These are phyloP conservation scores for Eupsilia transversa DNA, from an alignment of 2,888 invertebrate genomes.

Conservation along the genomic window DNA sequence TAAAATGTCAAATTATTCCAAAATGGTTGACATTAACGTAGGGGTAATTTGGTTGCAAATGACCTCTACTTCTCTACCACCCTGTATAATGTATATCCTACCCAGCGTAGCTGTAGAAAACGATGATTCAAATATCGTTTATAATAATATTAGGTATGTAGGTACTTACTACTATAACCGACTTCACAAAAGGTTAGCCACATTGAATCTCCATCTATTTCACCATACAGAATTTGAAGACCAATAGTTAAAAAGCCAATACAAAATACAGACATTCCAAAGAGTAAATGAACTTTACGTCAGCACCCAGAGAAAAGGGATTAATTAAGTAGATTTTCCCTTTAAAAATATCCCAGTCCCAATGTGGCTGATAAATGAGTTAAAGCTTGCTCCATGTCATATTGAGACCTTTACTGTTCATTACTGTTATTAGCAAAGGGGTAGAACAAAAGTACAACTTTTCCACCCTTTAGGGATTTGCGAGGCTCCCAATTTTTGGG, in stretches of 20 bases:
- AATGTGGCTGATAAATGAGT: conserved; percentile 53
- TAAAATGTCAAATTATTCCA: too few relatives aligned
- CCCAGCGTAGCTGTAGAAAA: too few relatives aligned
- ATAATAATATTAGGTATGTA: too few relatives aligned
- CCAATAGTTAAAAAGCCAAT: conserved; percentile 26
- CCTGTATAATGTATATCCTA: too few relatives aligned
- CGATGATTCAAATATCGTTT: too few relatives aligned
- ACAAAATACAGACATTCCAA: conserved; percentile 29
- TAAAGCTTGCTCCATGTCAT: conserved; percentile 50
- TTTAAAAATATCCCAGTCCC: conserved; percentile 44
- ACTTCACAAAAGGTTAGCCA: too few relatives aligned
- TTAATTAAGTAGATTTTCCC: conserved; percentile 34
- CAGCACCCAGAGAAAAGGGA: conserved; percentile 42
- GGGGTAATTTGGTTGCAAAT: too few relatives aligned
- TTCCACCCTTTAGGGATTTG: conserved; percentile 58
- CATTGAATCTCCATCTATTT: too few relatives aligned
- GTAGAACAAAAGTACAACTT: conserved; percentile 60
- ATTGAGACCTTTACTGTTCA: conserved; percentile 61
- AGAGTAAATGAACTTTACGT: conserved; percentile 42
- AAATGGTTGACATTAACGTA: too few relatives aligned
- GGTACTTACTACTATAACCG: too few relatives aligned
- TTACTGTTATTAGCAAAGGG: conserved; percentile 61
- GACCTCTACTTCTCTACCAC: too few relatives aligned
- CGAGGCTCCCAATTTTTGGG: conserved; percentile 52
- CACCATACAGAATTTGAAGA: conserved; percentile 7